A percentile compares a stretch with the other conserved stretches of the same genome.
Conservation (phyloP, 2,797 vertebrate genomes). For the Trachurus trachurus region DNA sequence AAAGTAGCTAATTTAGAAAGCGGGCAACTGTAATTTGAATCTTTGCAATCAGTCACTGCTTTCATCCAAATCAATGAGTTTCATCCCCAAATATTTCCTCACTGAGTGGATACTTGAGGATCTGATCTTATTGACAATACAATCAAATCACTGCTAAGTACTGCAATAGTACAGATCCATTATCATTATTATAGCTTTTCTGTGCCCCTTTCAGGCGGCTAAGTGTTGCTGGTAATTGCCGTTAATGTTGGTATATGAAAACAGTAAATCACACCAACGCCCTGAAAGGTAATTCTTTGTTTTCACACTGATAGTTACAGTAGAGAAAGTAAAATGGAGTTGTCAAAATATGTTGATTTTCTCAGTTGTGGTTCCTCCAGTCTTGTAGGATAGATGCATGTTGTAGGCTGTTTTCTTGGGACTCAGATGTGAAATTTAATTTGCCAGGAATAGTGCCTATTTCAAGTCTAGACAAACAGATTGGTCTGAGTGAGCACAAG, state of each 20-base stretch:
- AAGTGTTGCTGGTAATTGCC: conserved; percentile 5
- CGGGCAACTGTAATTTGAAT: neutral
- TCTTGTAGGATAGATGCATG: neutral
- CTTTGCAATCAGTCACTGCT: neutral
- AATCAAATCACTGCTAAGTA: neutral
- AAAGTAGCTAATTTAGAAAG: neutral
- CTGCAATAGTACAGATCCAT: neutral
- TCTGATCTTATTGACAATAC: neutral
- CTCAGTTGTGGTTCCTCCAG: neutral
- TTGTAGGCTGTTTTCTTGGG: neutral
- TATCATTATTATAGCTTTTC: neutral
- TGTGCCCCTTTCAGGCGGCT: neutral
- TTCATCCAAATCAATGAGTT: conserved; percentile 12
- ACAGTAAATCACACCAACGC: conserved; percentile 3
- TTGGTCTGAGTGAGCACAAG: conserved; percentile 1
- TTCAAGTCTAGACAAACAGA: conserved; percentile 19
- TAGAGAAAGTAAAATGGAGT: neutral
- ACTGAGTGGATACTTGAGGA: neutral
- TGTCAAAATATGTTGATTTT: neutral
- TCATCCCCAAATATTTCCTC: neutral
- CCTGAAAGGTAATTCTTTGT: neutral
- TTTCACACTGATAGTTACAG: neutral
- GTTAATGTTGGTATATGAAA: conserved; percentile 26
- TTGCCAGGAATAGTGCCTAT: neutral
- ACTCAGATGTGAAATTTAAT: neutral